Evolutionary conservation across 2,888 invertebrate species (phyloP), one percentile per base, ranked within the genome.

Genomic region (Heliconius cydno): DNA sequence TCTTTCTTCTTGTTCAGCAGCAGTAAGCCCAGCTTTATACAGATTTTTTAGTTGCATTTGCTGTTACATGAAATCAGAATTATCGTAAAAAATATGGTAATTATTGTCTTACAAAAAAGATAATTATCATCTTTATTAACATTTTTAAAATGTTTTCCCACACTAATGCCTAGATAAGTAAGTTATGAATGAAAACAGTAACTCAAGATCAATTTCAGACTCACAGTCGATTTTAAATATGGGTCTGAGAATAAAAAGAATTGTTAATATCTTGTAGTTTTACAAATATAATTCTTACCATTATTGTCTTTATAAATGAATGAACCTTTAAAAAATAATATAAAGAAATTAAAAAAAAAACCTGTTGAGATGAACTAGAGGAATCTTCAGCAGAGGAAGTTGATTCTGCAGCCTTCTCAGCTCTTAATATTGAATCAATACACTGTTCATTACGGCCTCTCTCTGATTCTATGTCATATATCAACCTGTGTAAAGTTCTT

Each of bases 1-100:
- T 81, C 97, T 97, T 86, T 98, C 98, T 89, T 99, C 99, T 85
- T 97, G 96, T 82, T 97, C 97, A 0, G 98, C 97, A 86, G 98
- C 98, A 63, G 96, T 94, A 79, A 98, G 95, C 0, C 98, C 98
- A 22, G 97, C 95, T 89, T 97, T 98, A 87, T 98, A 98, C 41
- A 98, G 92, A 57, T 95, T 96, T 90, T 98, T 98, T 79, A 98
- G 89, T 91, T 98, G 98, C 84, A 89, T 90, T 86, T 93, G 91
- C 89, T 97, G 41, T 80, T 80, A 79, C 13, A 72, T 57, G 2
- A 71, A 78, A 74, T 57, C 12, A 70, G 25, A 57, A 9, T 57
- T 7, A 22, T 22, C 0, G 34, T 46, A 46, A 46, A 46, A 46
- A 46, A 6, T 15, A 46, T 19, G 15, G 46, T 46, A 46, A 46